These are phyloP conservation scores for Leiothrix lutea DNA, from an alignment of 2,113 vertebrate species.

Conservation along the genomic window DNA sequence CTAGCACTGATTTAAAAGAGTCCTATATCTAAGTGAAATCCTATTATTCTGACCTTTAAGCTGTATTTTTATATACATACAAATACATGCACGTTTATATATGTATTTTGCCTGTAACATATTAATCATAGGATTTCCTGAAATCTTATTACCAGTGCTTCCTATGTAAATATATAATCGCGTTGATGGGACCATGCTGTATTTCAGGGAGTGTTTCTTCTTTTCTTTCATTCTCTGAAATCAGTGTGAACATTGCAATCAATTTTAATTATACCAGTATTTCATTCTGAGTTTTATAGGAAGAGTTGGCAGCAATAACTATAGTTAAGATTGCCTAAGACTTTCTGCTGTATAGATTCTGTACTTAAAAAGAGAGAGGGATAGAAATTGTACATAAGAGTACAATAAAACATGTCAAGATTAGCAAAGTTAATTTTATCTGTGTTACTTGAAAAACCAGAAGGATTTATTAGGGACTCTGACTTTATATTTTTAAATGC, in stretches of 20 bases:
- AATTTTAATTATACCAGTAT: slow-evolving; percentile 47
- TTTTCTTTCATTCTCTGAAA: slow-evolving; percentile 18
- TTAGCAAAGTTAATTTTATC: slow-evolving; percentile 59
- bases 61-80: not conserved
- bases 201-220: not conserved
- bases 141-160: not conserved
- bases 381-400: not conserved
- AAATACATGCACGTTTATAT: not conserved
- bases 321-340: slow-evolving; percentile 48
- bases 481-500: slow-evolving; percentile 31
- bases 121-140: not conserved
- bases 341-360: not conserved
- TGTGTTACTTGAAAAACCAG: slow-evolving; percentile 35
- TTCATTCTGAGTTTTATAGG: slow-evolving; percentile 29
- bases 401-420: slow-evolving; percentile 66
- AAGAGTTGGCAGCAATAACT: slow-evolving; percentile 24
- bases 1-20: not conserved
- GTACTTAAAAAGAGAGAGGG: not conserved
- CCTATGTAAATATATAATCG: not conserved
- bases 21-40: not conserved
- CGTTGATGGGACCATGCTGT: not conserved
- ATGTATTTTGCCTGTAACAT: not conserved
- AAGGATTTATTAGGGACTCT: slow-evolving; percentile 60
- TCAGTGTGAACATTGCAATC: slow-evolving; percentile 5
- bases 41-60: not conserved